Base-by-base conservation (phyloP, 2,888 invertebrate species). In the Callyntrura guangdongensis region DNA sequence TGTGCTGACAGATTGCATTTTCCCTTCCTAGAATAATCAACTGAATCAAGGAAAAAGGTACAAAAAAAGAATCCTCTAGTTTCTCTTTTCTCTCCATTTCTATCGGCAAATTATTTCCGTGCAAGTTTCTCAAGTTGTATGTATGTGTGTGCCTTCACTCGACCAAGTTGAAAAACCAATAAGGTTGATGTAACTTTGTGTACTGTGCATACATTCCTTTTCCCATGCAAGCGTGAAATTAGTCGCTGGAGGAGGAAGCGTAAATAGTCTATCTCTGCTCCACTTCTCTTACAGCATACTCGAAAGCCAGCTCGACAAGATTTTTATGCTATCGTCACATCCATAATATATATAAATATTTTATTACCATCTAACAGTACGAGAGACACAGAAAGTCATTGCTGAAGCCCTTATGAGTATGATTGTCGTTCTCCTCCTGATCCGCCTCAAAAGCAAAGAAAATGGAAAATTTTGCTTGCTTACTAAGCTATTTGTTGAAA, bases 401-500 rank as follows among this genome's bases (percentile, higher is more conserved):
- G n/a, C n/a, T n/a, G n/a, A n/a, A n/a, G n/a, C n/a, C n/a, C n/a
- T n/a, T n/a, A n/a, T n/a, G n/a, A n/a, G n/a, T n/a, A n/a, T n/a
- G n/a, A n/a, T n/a, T n/a, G n/a, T n/a, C n/a, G n/a, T n/a, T n/a
- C n/a, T n/a, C n/a, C n/a, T n/a, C n/a, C n/a, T n/a, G n/a, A n/a
- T n/a, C n/a, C n/a, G n/a, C n/a, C n/a, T n/a, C n/a, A 8, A 67
- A 67, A 67, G 11, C n/a, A 22, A 17, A 67, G 67, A 67, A 17
- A 17, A 47, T 45, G 17, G 17, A 47, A 20, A 49, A 74, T 53
- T 47, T 81, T 77, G 25, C 45, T n/a, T 22, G 67, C 86, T 87
- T 61, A 87, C 12, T 87, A 87, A 87, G 86, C 79, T 67, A 67
- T 64, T 87, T 79, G 67, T 56, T 17, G 25, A 47, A 67, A 87